Percentiles rank a stretch among this genome's conserved stretches.
phyloP scores from a whole-genome alignment of 2,888 invertebrate species.

The Antheraea assamensis region DNA sequence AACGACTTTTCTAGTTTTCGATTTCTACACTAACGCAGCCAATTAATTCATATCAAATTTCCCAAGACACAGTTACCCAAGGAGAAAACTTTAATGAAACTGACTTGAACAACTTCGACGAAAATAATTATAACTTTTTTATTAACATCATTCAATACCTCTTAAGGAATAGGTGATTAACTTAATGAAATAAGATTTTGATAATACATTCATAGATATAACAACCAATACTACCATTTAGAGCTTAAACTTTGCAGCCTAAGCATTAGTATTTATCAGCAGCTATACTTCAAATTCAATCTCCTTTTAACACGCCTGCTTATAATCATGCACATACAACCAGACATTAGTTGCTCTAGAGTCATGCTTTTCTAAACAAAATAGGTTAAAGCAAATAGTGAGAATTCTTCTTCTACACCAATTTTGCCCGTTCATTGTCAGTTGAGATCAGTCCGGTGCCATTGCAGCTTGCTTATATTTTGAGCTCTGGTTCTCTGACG shows the following conservation, averaged over 20 bases:
- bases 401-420: too few relatives aligned
- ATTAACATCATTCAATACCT: background rate
- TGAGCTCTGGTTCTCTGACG: too few relatives aligned
- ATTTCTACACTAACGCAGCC: background rate
- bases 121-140: background rate
- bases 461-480: too few relatives aligned
- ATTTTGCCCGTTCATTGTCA: too few relatives aligned
- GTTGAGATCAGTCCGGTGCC: too few relatives aligned
- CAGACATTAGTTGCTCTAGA: too few relatives aligned
- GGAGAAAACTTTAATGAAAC: conserved; percentile 4
- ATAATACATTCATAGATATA: background rate
- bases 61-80: background rate
- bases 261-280: background rate
- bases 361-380: too few relatives aligned
- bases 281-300: too few relatives aligned
- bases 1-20: background rate
- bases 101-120: background rate
- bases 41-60: background rate
- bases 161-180: background rate
- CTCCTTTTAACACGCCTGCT: too few relatives aligned
- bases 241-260: background rate
- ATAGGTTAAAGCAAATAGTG: too few relatives aligned
- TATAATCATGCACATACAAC: too few relatives aligned
- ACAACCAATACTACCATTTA: background rate
- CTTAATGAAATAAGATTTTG: background rate